These are phyloP conservation scores for Sinohyriopsis cumingii DNA, from an alignment of 2,888 invertebrate genomes.

Conservation along the genomic window DNA sequence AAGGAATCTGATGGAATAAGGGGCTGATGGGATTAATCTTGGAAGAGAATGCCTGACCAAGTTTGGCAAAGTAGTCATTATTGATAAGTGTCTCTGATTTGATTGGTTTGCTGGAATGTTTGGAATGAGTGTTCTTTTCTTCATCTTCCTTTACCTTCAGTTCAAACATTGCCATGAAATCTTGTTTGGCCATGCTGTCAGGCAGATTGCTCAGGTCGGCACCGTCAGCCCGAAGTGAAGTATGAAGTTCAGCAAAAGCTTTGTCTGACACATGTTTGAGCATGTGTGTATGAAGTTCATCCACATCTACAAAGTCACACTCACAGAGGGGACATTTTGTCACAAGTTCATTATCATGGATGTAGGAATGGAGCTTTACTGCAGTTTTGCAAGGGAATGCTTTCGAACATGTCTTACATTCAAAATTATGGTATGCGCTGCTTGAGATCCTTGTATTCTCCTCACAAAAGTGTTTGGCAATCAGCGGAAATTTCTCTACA, in stretches of 20 bases:
- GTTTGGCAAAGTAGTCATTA: conserved; percentile 55
- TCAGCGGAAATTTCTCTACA: conserved; percentile 84
- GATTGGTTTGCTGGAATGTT: conserved; percentile 13
- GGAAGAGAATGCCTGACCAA: conserved; percentile 44
- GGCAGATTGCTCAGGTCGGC: conserved; percentile 35
- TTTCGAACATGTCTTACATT: conserved; percentile 67
- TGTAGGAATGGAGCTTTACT: conserved; percentile 64
- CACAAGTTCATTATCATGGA: conserved; percentile 58
- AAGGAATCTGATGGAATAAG: conserved; percentile 31
- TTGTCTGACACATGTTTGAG: conserved; percentile 59
- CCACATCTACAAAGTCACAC: conserved; percentile 79
- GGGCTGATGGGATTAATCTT: conserved; percentile 32
- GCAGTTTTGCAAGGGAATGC: conserved; percentile 70
- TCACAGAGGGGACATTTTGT: conserved; percentile 67
- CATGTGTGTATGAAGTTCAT: conserved; percentile 62
- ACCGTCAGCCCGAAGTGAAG: conserved; percentile 27
- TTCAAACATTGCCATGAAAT: conserved; percentile 87
- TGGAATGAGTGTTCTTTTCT: conserved; percentile 12
- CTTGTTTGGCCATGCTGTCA: conserved; percentile 75
- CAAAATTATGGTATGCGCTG: conserved; percentile 65
- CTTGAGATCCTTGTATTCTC: conserved; percentile 73
- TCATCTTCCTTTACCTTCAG: conserved; percentile 71
- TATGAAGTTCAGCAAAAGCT: conserved; percentile 50
- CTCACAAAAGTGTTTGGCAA: conserved; percentile 83
- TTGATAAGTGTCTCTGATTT: conserved; percentile 44